phyloP scores from a whole-genome alignment of 2,888 invertebrate genomes.

The Oscheius sp. region DNA sequence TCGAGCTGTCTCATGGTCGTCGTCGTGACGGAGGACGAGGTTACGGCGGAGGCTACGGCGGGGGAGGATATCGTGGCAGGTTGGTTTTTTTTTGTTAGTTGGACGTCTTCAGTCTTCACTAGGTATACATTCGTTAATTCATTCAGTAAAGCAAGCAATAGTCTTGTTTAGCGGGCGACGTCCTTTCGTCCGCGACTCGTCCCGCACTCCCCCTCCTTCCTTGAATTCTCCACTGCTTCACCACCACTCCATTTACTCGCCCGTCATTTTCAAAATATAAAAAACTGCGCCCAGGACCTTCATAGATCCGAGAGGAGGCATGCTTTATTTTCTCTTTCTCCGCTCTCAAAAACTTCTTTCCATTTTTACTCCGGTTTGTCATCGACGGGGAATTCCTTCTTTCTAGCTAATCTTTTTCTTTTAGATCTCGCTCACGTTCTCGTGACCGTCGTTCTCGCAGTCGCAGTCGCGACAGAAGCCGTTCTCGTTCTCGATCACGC shows the following conservation, averaged over 20 bases:
- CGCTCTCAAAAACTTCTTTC: conserved; percentile 32
- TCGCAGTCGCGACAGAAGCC: conserved; percentile 31
- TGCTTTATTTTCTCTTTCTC: background rate
- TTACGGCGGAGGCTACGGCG: conserved; percentile 46
- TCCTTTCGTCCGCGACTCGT: conserved; percentile 43
- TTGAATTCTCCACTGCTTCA: conserved; percentile 35
- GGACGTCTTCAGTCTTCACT: no score
- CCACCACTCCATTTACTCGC: conserved; percentile 20
- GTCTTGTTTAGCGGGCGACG: conserved; percentile 51
- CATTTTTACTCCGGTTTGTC: conserved; percentile 34
- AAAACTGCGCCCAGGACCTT: conserved; percentile 31
- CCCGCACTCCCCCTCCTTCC: conserved; percentile 41
- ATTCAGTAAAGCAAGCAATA: conserved; percentile 12
- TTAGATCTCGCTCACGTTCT: conserved; percentile 41
- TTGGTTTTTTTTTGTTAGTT: conserved; percentile 8
- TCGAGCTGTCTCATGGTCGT: conserved; percentile 72
- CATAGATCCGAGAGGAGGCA: background rate
- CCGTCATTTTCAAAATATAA: conserved; percentile 4
- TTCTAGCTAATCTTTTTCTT: background rate
- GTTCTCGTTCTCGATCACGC: conserved; percentile 37
- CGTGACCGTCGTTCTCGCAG: conserved; percentile 45
- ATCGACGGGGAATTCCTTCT: conserved; percentile 35
- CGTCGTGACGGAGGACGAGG: conserved; percentile 69
- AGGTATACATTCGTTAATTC: no score
- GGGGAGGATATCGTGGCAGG: conserved; percentile 38